Conservation (phyloP, 1,140 invertebrate genomes). For the Pseudoatta argentina region DNA sequence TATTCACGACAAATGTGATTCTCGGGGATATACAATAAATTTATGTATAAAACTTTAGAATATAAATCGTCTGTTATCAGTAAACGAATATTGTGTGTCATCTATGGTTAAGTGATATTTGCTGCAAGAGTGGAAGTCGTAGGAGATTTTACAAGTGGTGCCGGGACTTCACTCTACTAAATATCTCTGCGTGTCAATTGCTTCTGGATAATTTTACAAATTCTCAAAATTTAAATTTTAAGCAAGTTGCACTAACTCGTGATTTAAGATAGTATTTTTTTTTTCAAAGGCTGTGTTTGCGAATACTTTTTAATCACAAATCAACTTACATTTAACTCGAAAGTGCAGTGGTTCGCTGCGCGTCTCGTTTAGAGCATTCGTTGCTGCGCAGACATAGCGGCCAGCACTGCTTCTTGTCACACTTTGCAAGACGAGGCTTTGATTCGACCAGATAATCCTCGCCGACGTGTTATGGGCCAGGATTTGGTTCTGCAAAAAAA, state of each 20-base stretch:
- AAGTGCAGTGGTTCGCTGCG: constrained; percentile 87
- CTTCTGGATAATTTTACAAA: background rate
- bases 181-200: background rate
- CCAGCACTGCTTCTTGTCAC: constrained; percentile 88
- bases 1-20: constrained; percentile 77
- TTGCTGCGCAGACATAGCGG: constrained; percentile 88
- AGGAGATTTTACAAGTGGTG: background rate
- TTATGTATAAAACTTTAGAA: background rate
- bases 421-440: constrained; percentile 89
- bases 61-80: constrained; percentile 8
- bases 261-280: background rate
- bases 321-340: constrained; percentile 89
- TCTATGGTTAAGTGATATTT: no score
- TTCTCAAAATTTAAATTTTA: background rate
- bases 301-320: background rate
- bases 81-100: background rate
- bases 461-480: constrained; percentile 89
- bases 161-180: constrained; percentile 1
- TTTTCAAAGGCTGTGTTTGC: background rate
- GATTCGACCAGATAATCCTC: constrained; percentile 89
- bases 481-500: constrained; percentile 85
- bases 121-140: constrained; percentile 6
- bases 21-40: background rate
- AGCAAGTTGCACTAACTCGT: background rate
- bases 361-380: constrained; percentile 88